Evolutionary conservation across 64 coral and sea anemone species (phyloP).

Genomic region (Stylophora pistillata): DNA sequence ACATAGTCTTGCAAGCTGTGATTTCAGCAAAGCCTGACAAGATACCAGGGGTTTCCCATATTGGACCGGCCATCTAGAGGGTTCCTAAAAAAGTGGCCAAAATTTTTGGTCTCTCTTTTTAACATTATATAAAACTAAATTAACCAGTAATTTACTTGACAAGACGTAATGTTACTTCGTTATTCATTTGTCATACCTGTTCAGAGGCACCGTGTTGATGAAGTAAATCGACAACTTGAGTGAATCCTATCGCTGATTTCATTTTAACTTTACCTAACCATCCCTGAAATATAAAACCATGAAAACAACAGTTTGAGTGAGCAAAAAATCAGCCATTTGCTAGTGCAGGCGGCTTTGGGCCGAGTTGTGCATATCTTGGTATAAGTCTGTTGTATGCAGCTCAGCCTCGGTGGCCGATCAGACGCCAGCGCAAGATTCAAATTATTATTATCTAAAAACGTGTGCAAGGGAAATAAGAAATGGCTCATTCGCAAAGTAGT

Average conservation of each 20-base stretch:
- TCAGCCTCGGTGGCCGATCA: too few species aligned
- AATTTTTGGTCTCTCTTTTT: background rate
- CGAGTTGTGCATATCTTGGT: too few species aligned
- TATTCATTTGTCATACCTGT: slow-evolving; percentile 37
- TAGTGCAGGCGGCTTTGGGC: too few species aligned
- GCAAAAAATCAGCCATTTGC: background rate
- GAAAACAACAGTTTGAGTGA: background rate
- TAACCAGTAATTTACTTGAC: background rate
- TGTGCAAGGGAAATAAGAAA: too few species aligned
- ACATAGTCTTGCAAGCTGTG: too few species aligned
- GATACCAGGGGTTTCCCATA: background rate
- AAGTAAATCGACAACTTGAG: slow-evolving; percentile 66
- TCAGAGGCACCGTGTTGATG: slow-evolving; percentile 71
- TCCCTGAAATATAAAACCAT: slow-evolving; percentile 31
- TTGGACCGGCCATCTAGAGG: background rate
- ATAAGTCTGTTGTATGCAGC: too few species aligned
- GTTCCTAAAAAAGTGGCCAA: background rate
- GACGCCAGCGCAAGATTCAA: too few species aligned
- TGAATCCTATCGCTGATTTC: slow-evolving; percentile 71
- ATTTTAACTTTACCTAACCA: slow-evolving; percentile 73
- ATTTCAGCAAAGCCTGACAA: background rate
- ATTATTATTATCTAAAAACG: too few species aligned
- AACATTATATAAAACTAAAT: background rate
- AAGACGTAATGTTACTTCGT: background rate
- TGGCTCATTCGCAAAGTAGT: too few species aligned